Base-by-base conservation (phyloP, 2,888 invertebrate species). In the Netelia virgata region DNA sequence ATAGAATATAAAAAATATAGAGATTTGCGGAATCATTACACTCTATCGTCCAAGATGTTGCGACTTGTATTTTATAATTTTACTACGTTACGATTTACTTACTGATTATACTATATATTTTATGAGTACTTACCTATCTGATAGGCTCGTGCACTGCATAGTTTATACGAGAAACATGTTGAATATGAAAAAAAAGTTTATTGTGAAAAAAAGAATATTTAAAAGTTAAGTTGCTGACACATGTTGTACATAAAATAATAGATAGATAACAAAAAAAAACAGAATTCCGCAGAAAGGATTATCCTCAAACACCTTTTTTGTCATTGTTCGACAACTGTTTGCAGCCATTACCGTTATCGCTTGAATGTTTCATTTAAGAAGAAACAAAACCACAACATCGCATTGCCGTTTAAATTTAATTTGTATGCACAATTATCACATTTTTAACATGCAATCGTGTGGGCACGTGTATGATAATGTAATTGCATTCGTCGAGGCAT, bases 41-140 rank as follows among this genome's bases (percentile, higher is more conserved):
- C 86, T 89, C 73, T 87, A 85, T 90, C 88, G 90, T 90, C 90
- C 89, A 89, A 87, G 73, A 86, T 86, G 89, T 91, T 91, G 90
- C 89, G 89, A 91, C 88, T 90, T 88, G 89, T 92, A 92, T 90
- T 92, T 92, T 90, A 90, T 91, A 92, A 92, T 92, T 92, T 92
- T 90, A 92, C 90, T 91, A 90, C 90, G 90, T 91, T 92, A 87
- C 83, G 83, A 84, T 81, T 90, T 89, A 87, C 87, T 88, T 87
- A 88, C 84, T 86, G 87, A 89, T 87, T 86, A 86, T 89, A 88
- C 82, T 73, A 90, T 92, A 91, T 92, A 92, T 92, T 92, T 92
- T 92, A 91, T 90, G 91, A 91, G 90, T 91, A 92, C 90, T 90
- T 91, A 91, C 88, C 88, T 90, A 90, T 88, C 85, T 88, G 86